Evolutionary conservation across 1,140 invertebrate genomes (phyloP).

Genomic region (Drosophila sp.): DNA sequence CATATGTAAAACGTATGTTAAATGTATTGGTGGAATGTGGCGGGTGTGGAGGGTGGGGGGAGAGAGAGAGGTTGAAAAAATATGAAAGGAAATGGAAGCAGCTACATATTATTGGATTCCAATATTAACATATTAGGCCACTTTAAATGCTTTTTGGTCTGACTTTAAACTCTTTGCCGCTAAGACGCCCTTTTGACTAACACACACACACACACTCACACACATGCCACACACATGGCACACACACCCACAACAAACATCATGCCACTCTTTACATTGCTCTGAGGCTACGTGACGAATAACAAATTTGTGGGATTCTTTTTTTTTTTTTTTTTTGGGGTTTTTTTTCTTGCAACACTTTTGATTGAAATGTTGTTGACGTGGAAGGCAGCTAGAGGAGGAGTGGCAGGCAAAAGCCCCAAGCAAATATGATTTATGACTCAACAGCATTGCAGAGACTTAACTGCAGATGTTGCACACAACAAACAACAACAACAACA

Average conservation of each 20-base stretch:
- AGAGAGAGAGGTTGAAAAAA: not conserved
- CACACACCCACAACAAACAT: slow-evolving; percentile 17
- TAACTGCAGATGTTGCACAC: slow-evolving; percentile 55
- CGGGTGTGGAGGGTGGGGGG: not conserved
- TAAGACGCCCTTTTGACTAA: slow-evolving; percentile 15
- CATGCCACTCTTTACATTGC: slow-evolving; percentile 50
- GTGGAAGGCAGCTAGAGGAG: slow-evolving; percentile 23
- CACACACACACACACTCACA: slow-evolving; percentile 5
- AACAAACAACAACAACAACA: slow-evolving; percentile 1
- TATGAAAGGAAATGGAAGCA: not conserved
- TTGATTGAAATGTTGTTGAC: slow-evolving; percentile 72
- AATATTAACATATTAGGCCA: slow-evolving; percentile 57
- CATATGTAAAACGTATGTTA: slow-evolving; percentile 50
- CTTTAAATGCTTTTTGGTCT: slow-evolving; percentile 45
- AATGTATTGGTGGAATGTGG: slow-evolving; percentile 20
- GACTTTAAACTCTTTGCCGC: slow-evolving; percentile 44
- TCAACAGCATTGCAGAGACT: slow-evolving; percentile 26
- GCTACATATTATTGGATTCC: slow-evolving; percentile 53
- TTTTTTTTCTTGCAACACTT: slow-evolving; percentile 49
- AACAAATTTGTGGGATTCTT: slow-evolving; percentile 74
- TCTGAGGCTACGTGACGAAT: slow-evolving; percentile 72
- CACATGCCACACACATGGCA: slow-evolving; percentile 12
- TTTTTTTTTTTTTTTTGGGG: not conserved
- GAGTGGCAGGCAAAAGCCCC: slow-evolving; percentile 42
- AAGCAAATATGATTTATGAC: slow-evolving; percentile 78